Base-by-base conservation (phyloP, 2,888 invertebrate genomes). In the Hypselothyrea guttata region DNA sequence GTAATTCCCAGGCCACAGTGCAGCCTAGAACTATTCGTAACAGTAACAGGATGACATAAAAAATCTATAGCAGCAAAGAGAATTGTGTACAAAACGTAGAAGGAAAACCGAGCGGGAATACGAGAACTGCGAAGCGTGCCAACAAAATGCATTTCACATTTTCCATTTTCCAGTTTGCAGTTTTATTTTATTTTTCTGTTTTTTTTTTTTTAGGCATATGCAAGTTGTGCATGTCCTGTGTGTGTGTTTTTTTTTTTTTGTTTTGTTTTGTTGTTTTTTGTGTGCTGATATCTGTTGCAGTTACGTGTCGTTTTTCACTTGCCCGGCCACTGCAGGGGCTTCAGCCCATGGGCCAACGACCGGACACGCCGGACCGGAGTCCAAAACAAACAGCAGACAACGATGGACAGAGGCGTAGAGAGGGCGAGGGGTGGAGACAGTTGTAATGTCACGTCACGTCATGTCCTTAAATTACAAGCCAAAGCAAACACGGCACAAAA, bases 391-490 rank as follows among this genome's bases (percentile, higher is more conserved):
- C 13, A 12, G 18, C 28, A 33, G 30, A 31, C 27, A 22, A 22
- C 15, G 30, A 7, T 11, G 37, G 4, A 28, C 11, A n/a, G 13
- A 31, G 27, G 8, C 2, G 8, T 1, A 7, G 15, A 31, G 22
- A 5, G 22, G 5, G 22, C 5, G 22, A 22, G 22, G 22, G 22
- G 18, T 30, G 54, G 30, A 11, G n/a, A 16, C 45, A 41, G 28
- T 38, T 44, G 51, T 47, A 59, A 35, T 68, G 54, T 34, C 81
- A 73, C 81, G 87, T 86, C 88, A 88, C 86, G 87, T 88, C 88
- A n/a, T n/a, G n/a, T 22, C 22, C 89, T 88, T 84, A 86, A 87
- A 83, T 87, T 87, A 86, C 88, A 86, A 49, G 41, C 40, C 37
- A 45, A 54, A 60, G 59, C 69, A 53, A 67, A 60, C 64, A 66